Conservation (phyloP, 2,113 vertebrate genomes). For the Grammomys dolichurus region DNA sequence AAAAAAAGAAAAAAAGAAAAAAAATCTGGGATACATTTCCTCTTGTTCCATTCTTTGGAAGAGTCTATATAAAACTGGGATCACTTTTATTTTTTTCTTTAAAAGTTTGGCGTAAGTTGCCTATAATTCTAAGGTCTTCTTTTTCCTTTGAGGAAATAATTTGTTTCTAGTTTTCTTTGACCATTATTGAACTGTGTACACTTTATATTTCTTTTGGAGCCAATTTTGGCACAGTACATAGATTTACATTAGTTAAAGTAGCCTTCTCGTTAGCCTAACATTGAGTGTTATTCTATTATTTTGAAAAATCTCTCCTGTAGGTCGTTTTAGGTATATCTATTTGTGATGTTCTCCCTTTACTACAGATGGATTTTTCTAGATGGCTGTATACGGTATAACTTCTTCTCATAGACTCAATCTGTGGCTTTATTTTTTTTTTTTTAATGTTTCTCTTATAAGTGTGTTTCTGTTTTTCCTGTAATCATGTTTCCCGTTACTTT, state of each 20-base stretch:
- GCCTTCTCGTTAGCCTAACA: background rate
- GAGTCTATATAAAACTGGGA: background rate
- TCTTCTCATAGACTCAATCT: background rate
- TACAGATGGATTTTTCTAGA: background rate
- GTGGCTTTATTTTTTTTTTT: background rate
- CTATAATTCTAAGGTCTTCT: background rate
- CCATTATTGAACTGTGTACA: background rate
- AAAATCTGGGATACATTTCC: background rate
- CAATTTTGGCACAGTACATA: background rate
- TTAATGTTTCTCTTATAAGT: background rate
- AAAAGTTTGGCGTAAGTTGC: background rate
- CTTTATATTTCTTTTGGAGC: background rate
- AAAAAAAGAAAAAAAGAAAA: too few relatives aligned
- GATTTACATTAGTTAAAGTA: background rate
- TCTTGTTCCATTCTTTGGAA: background rate
- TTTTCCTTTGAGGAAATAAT: background rate
- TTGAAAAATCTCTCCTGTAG: background rate
- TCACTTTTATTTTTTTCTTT: background rate
- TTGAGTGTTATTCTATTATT: background rate
- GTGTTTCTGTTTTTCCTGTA: background rate
- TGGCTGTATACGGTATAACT: background rate
- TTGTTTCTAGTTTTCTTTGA: background rate
- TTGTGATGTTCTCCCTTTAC: background rate
- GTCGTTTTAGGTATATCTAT: background rate
- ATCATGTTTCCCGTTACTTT: background rate